phyloP scores from a whole-genome alignment of 2,888 invertebrate species.

The Ypsolopha sequella region DNA sequence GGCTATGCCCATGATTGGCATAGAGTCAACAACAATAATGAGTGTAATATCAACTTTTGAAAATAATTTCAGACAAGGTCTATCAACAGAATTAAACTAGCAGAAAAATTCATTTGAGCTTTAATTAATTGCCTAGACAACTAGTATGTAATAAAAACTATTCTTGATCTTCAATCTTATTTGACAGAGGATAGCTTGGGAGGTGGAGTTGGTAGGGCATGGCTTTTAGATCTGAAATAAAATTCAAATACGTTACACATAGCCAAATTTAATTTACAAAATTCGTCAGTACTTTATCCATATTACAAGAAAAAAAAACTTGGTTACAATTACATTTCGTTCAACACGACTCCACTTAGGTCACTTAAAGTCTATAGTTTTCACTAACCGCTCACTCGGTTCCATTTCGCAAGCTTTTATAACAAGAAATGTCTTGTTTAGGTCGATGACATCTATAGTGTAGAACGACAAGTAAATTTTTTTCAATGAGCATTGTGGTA shows the following conservation, averaged over 20 bases:
- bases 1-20: too few relatives aligned
- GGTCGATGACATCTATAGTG: slow-evolving; percentile 10
- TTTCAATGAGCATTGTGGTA: too few relatives aligned
- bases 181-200: background rate
- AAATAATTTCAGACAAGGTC: too few relatives aligned
- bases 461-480: too few relatives aligned
- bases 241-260: slow-evolving; percentile 7
- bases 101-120: background rate
- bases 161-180: background rate
- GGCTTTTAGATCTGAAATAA: slow-evolving; percentile 58
- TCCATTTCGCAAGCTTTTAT: slow-evolving; percentile 64
- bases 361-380: background rate
- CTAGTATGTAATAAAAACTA: background rate
- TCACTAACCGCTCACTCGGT: slow-evolving; percentile 25
- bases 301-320: too few relatives aligned
- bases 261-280: slow-evolving; percentile 3
- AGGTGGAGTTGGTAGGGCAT: slow-evolving; percentile 24
- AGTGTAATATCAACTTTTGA: too few relatives aligned
- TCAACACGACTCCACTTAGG: background rate
- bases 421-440: slow-evolving; percentile 46
- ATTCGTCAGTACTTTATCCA: slow-evolving; percentile 10
- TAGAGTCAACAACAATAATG: too few relatives aligned
- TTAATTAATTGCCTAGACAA: background rate
- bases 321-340: background rate
- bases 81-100: too few relatives aligned